Base-by-base conservation (phyloP, 2,888 invertebrate species). In the Clostera curtula region DNA sequence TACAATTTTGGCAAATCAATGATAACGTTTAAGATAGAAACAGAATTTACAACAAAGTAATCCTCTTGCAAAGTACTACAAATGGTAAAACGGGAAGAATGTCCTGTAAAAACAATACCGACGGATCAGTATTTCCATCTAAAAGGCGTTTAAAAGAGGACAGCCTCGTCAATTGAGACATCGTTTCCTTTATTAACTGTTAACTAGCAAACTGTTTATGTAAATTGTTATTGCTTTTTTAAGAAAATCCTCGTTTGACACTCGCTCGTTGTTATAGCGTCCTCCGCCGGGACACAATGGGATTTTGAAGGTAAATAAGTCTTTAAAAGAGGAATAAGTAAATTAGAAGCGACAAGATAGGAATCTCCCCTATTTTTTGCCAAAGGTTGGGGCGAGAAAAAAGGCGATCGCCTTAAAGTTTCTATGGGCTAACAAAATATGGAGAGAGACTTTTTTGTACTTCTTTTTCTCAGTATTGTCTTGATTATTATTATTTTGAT, bases 341-440 rank as follows among this genome's bases (percentile, higher is more conserved):
- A 90, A 90, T 90, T 90, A 90, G 89, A 89, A 88, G 86, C 87
- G 86, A 80, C 86, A 88, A 87, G 90, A 90, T 90, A 90, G 88
- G 87, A 86, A 89, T 89, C 89, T 89, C 87, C 88, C 88, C 88
- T 83, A 85, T 83, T 83, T 86, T 80, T 47, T 74, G 60, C 56
- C 56, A 52, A 68, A 69, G 70, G 62, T 55, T 68, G 62, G 77
- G 79, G 74, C 58, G 73, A 67, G 62, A 73, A 76, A 77, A 80
- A 80, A 77, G 72, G 57, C 76, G 80, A 80, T 80, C 77, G 80
- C 69, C 72, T 76, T 72, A 57, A 53, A 54, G 54, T 49, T 51
- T 53, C 47, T 54, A 49, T 43, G 37, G 31, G 61, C 25, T 57
- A 29, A 31, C 21, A 27, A 40, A 67, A 48, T 69, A 49, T 70